Evolutionary conservation across 2,113 vertebrate genomes (phyloP).

Genomic region (Psammodynastes pulverulentus): DNA sequence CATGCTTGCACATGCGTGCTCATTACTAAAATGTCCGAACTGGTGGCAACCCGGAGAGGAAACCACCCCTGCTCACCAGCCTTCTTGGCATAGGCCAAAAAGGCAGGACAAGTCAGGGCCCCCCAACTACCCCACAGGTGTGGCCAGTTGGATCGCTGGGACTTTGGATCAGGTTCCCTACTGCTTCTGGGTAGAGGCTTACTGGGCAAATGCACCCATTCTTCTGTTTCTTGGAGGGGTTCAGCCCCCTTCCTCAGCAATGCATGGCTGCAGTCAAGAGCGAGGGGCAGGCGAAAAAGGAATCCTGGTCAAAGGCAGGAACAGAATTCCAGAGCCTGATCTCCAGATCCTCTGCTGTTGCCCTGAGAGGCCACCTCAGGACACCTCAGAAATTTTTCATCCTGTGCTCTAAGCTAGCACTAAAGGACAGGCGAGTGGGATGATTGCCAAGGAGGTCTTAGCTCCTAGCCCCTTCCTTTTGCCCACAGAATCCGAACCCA

Average conservation of each 20-base stretch:
- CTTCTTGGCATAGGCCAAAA: not conserved
- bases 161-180: not conserved
- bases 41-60: too few species aligned
- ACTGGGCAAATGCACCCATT: not conserved
- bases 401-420: not conserved
- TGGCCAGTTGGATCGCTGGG: not conserved
- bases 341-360: not conserved
- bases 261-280: not conserved
- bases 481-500: accelerated
- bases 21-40: too few species aligned
- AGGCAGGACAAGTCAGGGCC: not conserved
- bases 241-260: not conserved
- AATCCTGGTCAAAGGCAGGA: not conserved
- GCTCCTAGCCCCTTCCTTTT: not conserved
- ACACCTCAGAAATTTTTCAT: not conserved
- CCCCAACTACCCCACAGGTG: not conserved
- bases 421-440: not conserved
- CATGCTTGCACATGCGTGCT: too few species aligned
- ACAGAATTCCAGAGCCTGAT: not conserved
- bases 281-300: not conserved
- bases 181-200: not conserved
- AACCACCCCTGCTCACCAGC: too few species aligned
- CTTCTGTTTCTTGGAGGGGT: not conserved
- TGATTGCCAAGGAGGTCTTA: not conserved
- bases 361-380: not conserved